Percentiles rank a stretch among this genome's conserved stretches.
Evolutionary conservation across 2,797 vertebrate species (phyloP).

Genomic region (Tarsius wallacei): DNA sequence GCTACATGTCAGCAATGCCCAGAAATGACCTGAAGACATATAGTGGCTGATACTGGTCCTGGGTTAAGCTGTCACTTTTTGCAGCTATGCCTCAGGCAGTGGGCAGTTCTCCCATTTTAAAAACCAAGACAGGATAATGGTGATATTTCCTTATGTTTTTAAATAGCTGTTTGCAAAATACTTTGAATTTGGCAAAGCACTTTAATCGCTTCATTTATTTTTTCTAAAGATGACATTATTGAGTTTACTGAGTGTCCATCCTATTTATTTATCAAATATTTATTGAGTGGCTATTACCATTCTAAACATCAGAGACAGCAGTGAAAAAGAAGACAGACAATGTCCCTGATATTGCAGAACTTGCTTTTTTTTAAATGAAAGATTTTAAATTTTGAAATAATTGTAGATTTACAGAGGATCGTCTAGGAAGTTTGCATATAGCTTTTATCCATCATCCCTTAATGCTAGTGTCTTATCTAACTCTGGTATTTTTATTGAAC

Average conservation of each 20-base stretch:
- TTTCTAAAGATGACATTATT: conserved; percentile 42
- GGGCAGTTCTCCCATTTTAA: neutral
- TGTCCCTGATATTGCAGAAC: neutral
- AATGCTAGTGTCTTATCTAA: neutral
- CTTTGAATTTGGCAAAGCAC: conserved; percentile 23
- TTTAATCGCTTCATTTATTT: conserved; percentile 59
- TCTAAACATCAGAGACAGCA: neutral
- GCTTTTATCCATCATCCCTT: neutral
- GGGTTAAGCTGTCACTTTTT: neutral
- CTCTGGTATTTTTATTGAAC: neutral
- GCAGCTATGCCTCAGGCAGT: neutral
- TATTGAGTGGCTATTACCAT: conserved; percentile 17
- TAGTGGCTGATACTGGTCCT: neutral
- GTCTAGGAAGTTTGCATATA: neutral
- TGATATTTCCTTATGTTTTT: conserved; percentile 15
- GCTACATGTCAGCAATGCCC: neutral
- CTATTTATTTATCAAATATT: conserved; percentile 69
- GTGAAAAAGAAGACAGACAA: neutral
- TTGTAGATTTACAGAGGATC: neutral
- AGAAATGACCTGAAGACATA: neutral
- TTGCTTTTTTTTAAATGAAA: neutral
- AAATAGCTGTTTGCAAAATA: conserved; percentile 53
- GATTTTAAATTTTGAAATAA: neutral
- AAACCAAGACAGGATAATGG: conserved; percentile 33
- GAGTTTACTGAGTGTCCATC: neutral